Evolutionary conservation across 2,797 vertebrate genomes (phyloP), one percentile per base, ranked within the genome.

Genomic region (Takifugu rubripes): DNA sequence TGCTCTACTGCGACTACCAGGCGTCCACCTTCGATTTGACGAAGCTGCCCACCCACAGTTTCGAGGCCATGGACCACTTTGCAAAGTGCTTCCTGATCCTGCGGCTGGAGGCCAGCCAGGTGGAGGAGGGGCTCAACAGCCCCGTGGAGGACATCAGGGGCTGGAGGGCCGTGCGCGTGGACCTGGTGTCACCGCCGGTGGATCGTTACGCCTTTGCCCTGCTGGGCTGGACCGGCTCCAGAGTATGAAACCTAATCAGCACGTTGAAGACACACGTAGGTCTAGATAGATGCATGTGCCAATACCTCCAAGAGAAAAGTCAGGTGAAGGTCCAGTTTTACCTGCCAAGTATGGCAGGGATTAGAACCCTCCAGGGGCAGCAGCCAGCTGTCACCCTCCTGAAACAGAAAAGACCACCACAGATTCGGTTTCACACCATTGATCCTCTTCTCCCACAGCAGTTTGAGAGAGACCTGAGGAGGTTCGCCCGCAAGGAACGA

Each of bases 101-200:
- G 64, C 93, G 94, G 67, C 83, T 98, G 56, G 69, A 85, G 57
- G 87, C 67, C 3, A 75, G 83, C 67, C 79, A 55, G 29, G 87
- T 74, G 72, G 75, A 77, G 29, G 86, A 78, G 16, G 59, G 68
- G 43, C 56, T 47, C 0, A 73, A 84, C 72, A 0, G 49, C 31
- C 54, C 50, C 0, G 51, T 48, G 46, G 76, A 80, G 45, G 88
- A 88, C 77, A 69, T 45, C 49, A 87, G 92, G 78, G 85, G 79
- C 77, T 99, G 96, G 96, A 97, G 91, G 78, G 97, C 96, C 5
- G 92, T 97, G 56, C 93, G 96, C 0, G 94, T 99, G 71, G 97
- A 99, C 84, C 68, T 98, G 62, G 95, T 99, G 58, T 80, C 93
- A 25, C 92, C 92, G 9, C 96, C 97, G 8, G 82, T 90, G 6